phyloP scores from a whole-genome alignment of 2,113 vertebrate species.

The Seriola quinqueradiata region DNA sequence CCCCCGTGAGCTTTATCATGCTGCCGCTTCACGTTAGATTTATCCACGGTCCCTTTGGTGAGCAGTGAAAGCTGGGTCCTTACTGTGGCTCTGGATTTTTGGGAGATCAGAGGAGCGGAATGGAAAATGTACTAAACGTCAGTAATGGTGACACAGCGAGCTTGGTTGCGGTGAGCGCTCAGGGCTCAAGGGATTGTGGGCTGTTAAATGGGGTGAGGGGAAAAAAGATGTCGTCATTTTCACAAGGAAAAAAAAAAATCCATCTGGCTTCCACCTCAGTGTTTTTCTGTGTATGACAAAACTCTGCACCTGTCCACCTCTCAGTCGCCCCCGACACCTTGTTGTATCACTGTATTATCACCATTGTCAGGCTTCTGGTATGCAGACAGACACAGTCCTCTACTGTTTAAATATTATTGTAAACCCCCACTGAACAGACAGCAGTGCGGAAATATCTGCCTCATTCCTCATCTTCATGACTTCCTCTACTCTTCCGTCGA shows the following conservation, averaged over 20 bases:
- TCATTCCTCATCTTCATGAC: constrained; percentile 46
- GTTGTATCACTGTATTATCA: background rate
- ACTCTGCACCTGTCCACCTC: constrained; percentile 43
- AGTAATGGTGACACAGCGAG: constrained; percentile 40
- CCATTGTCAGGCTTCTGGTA: constrained; percentile 48
- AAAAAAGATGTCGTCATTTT: constrained; percentile 50
- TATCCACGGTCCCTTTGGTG: background rate
- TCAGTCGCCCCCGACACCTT: background rate
- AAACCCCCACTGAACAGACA: constrained; percentile 37
- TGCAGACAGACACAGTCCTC: constrained; percentile 41
- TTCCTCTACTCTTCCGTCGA: constrained; percentile 40
- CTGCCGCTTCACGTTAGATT: constrained; percentile 46
- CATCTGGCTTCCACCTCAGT: constrained; percentile 32
- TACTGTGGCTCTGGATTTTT: constrained; percentile 17
- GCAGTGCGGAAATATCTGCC: constrained; percentile 43
- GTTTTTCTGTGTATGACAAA: constrained; percentile 6
- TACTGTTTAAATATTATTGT: constrained; percentile 51
- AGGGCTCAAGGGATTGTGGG: constrained; percentile 55
- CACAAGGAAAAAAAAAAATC: constrained; percentile 4
- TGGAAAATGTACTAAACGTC: constrained; percentile 48
- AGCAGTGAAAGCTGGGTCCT: constrained; percentile 43
- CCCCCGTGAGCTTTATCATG: constrained; percentile 25
- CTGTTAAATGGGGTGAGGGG: constrained; percentile 25
- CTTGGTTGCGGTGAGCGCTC: background rate
- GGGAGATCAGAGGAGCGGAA: constrained; percentile 52